Conservation (phyloP, 2,888 invertebrate species). For the Cephalotes varians region DNA sequence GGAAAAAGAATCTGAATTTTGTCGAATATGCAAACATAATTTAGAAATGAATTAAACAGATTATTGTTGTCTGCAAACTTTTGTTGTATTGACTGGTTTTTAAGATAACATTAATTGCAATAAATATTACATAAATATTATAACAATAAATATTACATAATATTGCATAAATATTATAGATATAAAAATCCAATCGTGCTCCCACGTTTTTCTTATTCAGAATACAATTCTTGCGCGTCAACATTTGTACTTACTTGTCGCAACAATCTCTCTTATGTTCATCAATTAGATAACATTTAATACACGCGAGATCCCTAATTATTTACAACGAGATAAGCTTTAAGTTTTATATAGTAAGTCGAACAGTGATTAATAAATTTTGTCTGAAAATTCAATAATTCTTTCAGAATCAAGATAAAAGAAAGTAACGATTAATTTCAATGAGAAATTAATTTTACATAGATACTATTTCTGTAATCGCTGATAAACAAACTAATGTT, state of each 20-base stretch:
- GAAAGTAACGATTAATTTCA: background rate
- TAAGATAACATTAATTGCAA: conserved; percentile 5
- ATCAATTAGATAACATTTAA: conserved; percentile 37
- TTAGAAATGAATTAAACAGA: background rate
- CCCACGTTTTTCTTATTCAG: background rate
- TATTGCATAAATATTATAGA: background rate
- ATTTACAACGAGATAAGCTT: conserved; percentile 5
- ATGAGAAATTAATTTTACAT: background rate
- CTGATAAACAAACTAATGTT: no score
- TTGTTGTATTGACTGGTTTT: background rate
- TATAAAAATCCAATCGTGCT: background rate
- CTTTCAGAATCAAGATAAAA: background rate
- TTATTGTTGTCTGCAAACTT: background rate
- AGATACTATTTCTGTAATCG: no score
- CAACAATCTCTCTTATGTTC: conserved; percentile 23
- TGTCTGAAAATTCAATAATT: background rate
- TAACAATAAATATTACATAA: no score
- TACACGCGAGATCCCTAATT: conserved; percentile 47
- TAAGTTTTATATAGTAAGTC: background rate
- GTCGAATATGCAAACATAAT: background rate
- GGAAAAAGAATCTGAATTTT: no score
- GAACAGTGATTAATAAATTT: conserved; percentile 17
- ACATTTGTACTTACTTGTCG: conserved; percentile 3
- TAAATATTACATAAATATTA: no score
- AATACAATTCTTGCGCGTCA: background rate